Evolutionary conservation across 2,888 invertebrate genomes (phyloP), one percentile per base, ranked within the genome.

Genomic region (Dicranocentrus wangi): DNA sequence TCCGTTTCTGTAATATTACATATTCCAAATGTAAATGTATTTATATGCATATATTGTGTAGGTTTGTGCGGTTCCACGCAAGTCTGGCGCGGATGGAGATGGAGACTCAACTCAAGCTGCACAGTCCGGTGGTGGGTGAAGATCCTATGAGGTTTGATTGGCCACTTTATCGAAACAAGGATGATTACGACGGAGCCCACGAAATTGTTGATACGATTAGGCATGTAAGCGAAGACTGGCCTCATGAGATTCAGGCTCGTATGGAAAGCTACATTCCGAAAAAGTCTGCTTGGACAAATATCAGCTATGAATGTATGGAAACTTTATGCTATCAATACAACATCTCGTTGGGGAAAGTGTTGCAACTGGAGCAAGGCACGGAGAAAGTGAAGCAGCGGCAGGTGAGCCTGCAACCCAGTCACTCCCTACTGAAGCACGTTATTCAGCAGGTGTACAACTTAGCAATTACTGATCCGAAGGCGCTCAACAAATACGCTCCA

Each of bases 401-500:
- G n/a, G n/a, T 95, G 87, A 95, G 94, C 90, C 95, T 95, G 89
- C 94, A 95, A 89, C 94, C 96, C 21, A 95, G 96, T 84, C 92
- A 95, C 89, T 94, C 94, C 86, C 92, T 98, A 87, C 91, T 99
- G 87, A 94, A 96, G 88, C 98, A 98, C 89, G 97, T 99, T 88
- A 90, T 99, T 86, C 97, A 97, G 90, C 97, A 98, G 91, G 97
- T 97, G 72, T 99, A 99, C 91, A 98, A 98, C 91, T 94, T 96
- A 89, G 97, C 99, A 79, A 98, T 99, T 80, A 93, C 83, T 1
- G 81, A 83, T 23, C 83, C 83, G 19, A 76, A 81, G 19, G 96
- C 96, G 90, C 91, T 99, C 84, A 99, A 99, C 90, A 97, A 98
- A 89, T 99, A 99, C 90, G 98, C 99, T 90, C 98, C 99, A n/a